phyloP scores from a whole-genome alignment of 2,888 invertebrate genomes.

The Pomacea canaliculata region DNA sequence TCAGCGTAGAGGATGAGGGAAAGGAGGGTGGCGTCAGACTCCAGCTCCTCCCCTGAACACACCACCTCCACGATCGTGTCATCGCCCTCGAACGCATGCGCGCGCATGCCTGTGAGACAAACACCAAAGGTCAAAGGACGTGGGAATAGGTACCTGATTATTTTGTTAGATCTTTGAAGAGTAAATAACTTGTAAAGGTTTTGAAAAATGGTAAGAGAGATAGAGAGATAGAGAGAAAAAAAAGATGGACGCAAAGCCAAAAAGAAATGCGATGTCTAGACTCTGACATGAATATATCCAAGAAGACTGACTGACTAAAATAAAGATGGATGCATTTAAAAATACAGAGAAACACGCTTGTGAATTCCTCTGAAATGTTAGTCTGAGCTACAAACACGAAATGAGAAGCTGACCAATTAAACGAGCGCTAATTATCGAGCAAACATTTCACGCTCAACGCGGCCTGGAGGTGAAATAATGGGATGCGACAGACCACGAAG shows the following conservation, averaged over 20 bases:
- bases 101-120: constrained; percentile 4
- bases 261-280: neutral
- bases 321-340: neutral
- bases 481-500: too few species aligned
- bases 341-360: neutral
- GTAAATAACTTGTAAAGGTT: too few species aligned
- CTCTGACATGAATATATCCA: neutral
- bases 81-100: neutral
- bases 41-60: neutral
- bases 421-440: too few species aligned
- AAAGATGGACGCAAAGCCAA: neutral
- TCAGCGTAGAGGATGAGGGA: constrained; percentile 1
- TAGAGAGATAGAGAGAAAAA: neutral
- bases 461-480: too few species aligned
- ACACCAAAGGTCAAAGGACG: too few species aligned
- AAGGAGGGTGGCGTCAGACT: neutral
- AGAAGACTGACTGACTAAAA: constrained; percentile 1
- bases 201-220: too few species aligned
- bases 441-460: too few species aligned
- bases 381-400: neutral
- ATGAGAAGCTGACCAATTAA: neutral
- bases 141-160: too few species aligned
- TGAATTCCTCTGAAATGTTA: neutral
- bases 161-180: too few species aligned
- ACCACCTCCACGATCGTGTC: neutral